Evolutionary conservation across 2,888 invertebrate genomes (phyloP).

Genomic region (Oscheius sp.): DNA sequence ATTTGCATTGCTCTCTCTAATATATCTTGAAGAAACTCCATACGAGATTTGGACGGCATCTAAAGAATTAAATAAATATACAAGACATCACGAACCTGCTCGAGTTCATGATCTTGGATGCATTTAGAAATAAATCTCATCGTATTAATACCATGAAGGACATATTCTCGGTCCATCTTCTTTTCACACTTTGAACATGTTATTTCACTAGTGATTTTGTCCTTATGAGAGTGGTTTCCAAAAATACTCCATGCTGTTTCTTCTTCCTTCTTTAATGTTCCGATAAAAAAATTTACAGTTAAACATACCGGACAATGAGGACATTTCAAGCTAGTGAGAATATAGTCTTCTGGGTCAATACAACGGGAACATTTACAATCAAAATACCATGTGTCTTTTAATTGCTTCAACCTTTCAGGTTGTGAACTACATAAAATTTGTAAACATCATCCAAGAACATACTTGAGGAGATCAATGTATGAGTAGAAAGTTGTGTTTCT

Average conservation of each 20-base stretch:
- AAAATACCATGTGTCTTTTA: conserved; percentile 69
- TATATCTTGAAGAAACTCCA: conserved; percentile 47
- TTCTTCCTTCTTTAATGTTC: no score
- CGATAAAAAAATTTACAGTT: no score
- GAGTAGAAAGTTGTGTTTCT: conserved; percentile 64
- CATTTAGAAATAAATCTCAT: conserved; percentile 59
- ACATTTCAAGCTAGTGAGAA: conserved; percentile 63
- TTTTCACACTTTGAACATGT: conserved; percentile 49
- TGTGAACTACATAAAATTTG: not conserved
- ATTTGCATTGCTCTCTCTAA: conserved; percentile 35
- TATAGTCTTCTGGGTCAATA: conserved; percentile 61
- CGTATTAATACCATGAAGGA: conserved; percentile 47
- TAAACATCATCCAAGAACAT: not conserved
- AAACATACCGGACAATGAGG: conserved; percentile 50
- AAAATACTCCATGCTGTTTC: conserved; percentile 43
- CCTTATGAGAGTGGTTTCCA: conserved; percentile 49
- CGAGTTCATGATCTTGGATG: conserved; percentile 44
- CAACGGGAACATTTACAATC: conserved; percentile 68
- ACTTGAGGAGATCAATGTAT: conserved; percentile 68
- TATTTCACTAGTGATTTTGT: conserved; percentile 43
- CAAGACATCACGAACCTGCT: conserved; percentile 30
- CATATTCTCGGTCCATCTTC: conserved; percentile 27
- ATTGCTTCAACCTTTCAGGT: conserved; percentile 31
- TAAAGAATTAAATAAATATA: conserved; percentile 5
- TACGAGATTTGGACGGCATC: conserved; percentile 42